These are phyloP conservation scores for Ptilonorhynchus violaceus DNA, from an alignment of 2,113 vertebrate genomes.

Conservation along the genomic window DNA sequence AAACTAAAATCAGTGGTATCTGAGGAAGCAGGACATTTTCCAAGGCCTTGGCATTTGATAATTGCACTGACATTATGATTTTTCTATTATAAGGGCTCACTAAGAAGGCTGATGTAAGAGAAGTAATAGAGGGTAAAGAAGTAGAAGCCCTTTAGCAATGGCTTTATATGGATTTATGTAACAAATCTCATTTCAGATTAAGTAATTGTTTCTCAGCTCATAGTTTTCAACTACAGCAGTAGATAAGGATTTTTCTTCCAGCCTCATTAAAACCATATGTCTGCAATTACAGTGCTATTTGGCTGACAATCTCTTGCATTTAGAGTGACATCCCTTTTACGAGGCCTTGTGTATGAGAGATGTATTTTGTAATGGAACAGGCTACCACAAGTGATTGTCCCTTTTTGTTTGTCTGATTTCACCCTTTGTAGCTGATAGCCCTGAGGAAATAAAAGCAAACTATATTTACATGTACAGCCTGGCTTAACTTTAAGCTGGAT, in stretches of 20 bases:
- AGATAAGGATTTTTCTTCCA: conserved; percentile 34
- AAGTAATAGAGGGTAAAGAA: conserved; percentile 19
- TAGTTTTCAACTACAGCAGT: conserved; percentile 38
- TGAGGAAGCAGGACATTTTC: not conserved
- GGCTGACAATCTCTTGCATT: not conserved
- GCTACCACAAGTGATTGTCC: not conserved
- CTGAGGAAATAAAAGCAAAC: not conserved
- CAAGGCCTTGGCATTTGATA: not conserved
- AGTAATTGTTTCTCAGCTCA: conserved; percentile 52
- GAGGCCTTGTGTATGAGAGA: not conserved
- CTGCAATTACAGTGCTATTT: conserved; percentile 31
- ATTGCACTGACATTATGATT: not conserved
- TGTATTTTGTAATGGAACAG: not conserved
- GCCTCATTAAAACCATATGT: conserved; percentile 35
- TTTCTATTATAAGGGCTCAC: not conserved
- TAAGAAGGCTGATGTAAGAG: not conserved
- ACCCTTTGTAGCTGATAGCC: not conserved
- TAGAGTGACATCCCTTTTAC: not conserved
- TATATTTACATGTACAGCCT: not conserved
- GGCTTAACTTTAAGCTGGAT: not conserved
- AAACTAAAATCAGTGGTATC: not conserved
- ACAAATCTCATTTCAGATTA: conserved; percentile 39
- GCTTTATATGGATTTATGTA: conserved; percentile 14
- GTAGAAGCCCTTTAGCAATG: not conserved
- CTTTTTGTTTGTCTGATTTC: not conserved